Evolutionary conservation across 2,888 invertebrate genomes (phyloP).

Genomic region (Drosophila basisetae): DNA sequence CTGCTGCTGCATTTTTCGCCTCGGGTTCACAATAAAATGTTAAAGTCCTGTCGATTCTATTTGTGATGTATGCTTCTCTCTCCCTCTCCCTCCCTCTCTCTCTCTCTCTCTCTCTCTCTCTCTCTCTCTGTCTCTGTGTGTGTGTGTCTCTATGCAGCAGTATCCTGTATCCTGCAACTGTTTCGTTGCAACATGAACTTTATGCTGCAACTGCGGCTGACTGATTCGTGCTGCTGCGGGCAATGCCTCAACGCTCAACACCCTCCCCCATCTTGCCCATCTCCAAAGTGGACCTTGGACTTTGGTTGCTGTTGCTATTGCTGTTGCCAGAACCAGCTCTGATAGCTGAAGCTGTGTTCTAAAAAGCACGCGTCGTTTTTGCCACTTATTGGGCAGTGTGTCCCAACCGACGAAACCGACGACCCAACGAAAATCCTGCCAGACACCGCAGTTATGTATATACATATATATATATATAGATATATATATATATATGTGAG

Average conservation of each 20-base stretch:
- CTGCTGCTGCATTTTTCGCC: constrained; percentile 49
- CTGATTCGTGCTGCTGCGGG: constrained; percentile 64
- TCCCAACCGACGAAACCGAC: constrained; percentile 25
- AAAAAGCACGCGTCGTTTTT: constrained; percentile 72
- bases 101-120: neutral
- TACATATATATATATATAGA: constrained; percentile 2
- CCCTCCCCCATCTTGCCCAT: neutral
- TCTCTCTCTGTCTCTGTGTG: neutral
- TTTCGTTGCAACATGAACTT: constrained; percentile 72
- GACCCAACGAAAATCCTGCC: constrained; percentile 12
- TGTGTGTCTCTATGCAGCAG: neutral
- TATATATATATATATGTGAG: neutral
- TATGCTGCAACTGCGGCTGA: constrained; percentile 72
- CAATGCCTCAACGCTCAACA: constrained; percentile 28
- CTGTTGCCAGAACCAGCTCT: neutral
- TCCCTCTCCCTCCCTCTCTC: neutral
- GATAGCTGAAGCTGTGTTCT: constrained; percentile 23
- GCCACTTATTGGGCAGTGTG: constrained; percentile 73
- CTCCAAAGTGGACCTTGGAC: constrained; percentile 65
- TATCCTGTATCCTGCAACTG: constrained; percentile 55
- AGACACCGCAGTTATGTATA: constrained; percentile 21
- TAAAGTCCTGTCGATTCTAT: constrained; percentile 78
- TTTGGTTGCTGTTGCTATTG: constrained; percentile 22
- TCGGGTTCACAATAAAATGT: constrained; percentile 75
- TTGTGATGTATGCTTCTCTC: constrained; percentile 26